Evolutionary conservation across 2,113 vertebrate species (phyloP).

Genomic region (Nibea albiflora): DNA sequence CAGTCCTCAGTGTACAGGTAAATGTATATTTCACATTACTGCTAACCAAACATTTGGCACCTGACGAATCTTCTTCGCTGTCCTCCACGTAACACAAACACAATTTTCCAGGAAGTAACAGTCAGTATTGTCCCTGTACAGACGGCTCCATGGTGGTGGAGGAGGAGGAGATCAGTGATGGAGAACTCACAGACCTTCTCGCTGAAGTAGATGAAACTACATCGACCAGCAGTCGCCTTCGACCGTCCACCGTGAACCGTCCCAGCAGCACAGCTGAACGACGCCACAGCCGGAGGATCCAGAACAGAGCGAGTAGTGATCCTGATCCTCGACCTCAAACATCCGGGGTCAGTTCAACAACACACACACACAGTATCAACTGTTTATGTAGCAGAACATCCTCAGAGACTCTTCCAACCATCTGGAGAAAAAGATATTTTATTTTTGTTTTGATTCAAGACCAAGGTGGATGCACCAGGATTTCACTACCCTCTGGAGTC

Average conservation of each 20-base stretch:
- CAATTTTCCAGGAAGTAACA: not conserved
- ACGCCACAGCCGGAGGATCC: slow-evolving; percentile 58
- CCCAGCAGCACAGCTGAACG: not conserved
- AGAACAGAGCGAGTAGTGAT: slow-evolving; percentile 14
- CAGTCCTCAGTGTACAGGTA: slow-evolving; percentile 27
- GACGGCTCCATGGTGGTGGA: not conserved
- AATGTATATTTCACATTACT: not conserved
- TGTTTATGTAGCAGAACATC: not conserved
- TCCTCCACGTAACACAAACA: not conserved
- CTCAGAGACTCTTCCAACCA: too few species aligned
- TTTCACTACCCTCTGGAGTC: too few species aligned
- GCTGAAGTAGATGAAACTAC: slow-evolving; percentile 46
- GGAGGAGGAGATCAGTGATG: slow-evolving; percentile 69
- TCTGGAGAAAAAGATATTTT: too few species aligned
- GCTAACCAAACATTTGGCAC: too few species aligned
- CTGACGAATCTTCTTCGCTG: too few species aligned
- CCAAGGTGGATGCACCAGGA: too few species aligned
- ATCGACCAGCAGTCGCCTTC: slow-evolving; percentile 56
- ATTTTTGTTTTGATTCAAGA: too few species aligned
- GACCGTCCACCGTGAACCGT: slow-evolving; percentile 37
- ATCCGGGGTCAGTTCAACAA: slow-evolving; percentile 31
- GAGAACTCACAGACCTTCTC: slow-evolving; percentile 63
- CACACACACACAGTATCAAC: not conserved
- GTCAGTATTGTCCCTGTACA: not conserved
- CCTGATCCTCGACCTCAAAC: not conserved